These are phyloP conservation scores for Lasaia peninsularis DNA, from an alignment of 1,140 invertebrate species.

Conservation along the genomic window DNA sequence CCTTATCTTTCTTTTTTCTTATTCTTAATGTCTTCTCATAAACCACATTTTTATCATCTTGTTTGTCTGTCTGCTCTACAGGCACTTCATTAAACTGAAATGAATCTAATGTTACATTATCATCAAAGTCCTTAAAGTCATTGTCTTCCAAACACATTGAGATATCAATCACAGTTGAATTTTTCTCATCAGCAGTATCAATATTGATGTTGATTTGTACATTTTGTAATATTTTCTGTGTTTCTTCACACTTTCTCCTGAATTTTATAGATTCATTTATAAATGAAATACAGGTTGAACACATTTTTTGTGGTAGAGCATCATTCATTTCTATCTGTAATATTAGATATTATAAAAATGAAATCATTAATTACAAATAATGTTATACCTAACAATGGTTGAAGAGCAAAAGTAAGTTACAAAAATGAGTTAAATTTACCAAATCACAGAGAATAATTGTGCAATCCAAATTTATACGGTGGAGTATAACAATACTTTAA, in stretches of 20 bases:
- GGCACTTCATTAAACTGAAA: conserved; percentile 28
- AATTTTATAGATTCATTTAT: conserved; percentile 56
- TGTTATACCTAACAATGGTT: too few species aligned
- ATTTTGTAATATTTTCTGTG: conserved; percentile 39
- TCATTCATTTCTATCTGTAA: conserved; percentile 51
- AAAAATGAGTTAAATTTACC: too few species aligned
- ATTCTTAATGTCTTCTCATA: conserved; percentile 27
- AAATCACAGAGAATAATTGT: too few species aligned
- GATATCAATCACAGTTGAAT: conserved; percentile 38
- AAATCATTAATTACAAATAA: too few species aligned
- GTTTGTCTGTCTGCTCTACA: conserved; percentile 16
- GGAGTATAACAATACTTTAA: too few species aligned
- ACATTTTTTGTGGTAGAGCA: conserved; percentile 49
- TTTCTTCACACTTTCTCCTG: conserved; percentile 46
- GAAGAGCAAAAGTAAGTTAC: too few species aligned
- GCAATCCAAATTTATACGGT: too few species aligned
- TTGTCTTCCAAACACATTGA: conserved; percentile 37
- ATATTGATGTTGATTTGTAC: conserved; percentile 37
- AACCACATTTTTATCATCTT: conserved; percentile 16
- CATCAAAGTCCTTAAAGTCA: conserved; percentile 45
- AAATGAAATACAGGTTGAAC: conserved; percentile 44
- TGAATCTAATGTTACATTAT: conserved; percentile 43
- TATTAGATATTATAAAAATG: not conserved
- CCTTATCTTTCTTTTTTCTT: conserved; percentile 26
- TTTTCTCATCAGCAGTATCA: conserved; percentile 28